Conservation (phyloP, 2,797 vertebrate species). For the Buceros bicornis region DNA sequence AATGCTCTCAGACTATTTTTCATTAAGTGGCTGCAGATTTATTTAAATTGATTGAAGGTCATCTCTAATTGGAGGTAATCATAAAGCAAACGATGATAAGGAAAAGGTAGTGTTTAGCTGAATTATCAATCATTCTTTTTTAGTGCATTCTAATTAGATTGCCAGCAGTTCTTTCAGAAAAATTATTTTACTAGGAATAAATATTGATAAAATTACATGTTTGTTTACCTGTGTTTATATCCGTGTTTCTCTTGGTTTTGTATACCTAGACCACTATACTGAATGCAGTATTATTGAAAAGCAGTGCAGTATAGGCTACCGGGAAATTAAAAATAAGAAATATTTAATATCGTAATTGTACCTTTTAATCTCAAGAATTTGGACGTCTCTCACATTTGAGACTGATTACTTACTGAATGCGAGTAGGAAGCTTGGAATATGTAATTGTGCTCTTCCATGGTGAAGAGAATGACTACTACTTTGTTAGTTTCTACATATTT, state of each 20-base stretch:
- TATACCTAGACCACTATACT: neutral
- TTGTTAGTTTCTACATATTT: neutral
- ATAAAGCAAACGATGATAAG: slow-evolving; percentile 28
- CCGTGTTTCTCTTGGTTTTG: neutral
- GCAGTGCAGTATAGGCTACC: neutral
- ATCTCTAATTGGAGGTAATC: slow-evolving; percentile 54
- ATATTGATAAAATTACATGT: neutral
- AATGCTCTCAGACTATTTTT: slow-evolving; percentile 28
- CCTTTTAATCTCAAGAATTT: neutral
- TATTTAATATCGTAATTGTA: slow-evolving; percentile 27
- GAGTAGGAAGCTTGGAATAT: neutral
- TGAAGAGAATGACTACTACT: neutral
- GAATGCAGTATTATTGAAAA: neutral
- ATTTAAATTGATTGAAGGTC: slow-evolving; percentile 38
- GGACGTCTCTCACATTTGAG: neutral
- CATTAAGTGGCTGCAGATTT: slow-evolving; percentile 34
- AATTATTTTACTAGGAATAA: neutral
- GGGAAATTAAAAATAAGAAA: slow-evolving; percentile 28
- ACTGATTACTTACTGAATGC: neutral
- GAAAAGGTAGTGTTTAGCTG: neutral
- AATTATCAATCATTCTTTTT: slow-evolving; percentile 31
- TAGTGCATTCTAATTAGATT: slow-evolving; percentile 23
- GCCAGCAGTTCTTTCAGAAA: neutral
- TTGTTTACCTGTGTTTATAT: neutral
- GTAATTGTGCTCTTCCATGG: neutral